Evolutionary conservation across 2,888 invertebrate genomes (phyloP).

Genomic region (Pollenia angustigena): DNA sequence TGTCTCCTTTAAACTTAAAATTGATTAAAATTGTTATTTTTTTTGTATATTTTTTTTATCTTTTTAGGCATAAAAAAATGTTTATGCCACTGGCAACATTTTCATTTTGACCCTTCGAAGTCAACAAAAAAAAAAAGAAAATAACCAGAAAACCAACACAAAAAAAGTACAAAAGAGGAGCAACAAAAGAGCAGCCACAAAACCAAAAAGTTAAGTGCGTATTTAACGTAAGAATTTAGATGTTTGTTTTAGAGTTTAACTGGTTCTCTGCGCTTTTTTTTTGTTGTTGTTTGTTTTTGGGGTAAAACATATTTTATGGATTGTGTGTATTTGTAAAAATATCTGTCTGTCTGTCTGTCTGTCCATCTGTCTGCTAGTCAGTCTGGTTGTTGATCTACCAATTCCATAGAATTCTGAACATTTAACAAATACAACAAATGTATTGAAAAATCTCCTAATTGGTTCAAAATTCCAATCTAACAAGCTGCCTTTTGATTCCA

Average conservation of each 20-base stretch:
- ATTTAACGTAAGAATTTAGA: constrained; percentile 47
- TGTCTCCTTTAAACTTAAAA: constrained; percentile 2
- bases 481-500: constrained; percentile 64
- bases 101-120: constrained; percentile 46
- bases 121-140: constrained; percentile 11
- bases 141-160: background rate
- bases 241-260: constrained; percentile 48
- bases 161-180: constrained; percentile 1
- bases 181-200: constrained; percentile 44
- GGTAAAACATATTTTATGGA: constrained; percentile 27
- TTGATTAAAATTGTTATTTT: constrained; percentile 28
- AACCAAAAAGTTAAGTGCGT: constrained; percentile 38
- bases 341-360: constrained; percentile 11
- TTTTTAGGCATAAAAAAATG: constrained; percentile 38
- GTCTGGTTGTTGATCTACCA: constrained; percentile 64
- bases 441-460: constrained; percentile 74
- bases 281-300: background rate
- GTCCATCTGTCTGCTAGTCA: constrained; percentile 29
- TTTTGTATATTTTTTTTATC: constrained; percentile 13
- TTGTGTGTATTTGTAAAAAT: background rate
- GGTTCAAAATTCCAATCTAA: constrained; percentile 74
- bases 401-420: constrained; percentile 70
- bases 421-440: constrained; percentile 62
- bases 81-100: constrained; percentile 57
- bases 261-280: constrained; percentile 24